These are phyloP conservation scores for Oryzias celebensis DNA, from an alignment of 2,113 vertebrate species.

Conservation along the genomic window DNA sequence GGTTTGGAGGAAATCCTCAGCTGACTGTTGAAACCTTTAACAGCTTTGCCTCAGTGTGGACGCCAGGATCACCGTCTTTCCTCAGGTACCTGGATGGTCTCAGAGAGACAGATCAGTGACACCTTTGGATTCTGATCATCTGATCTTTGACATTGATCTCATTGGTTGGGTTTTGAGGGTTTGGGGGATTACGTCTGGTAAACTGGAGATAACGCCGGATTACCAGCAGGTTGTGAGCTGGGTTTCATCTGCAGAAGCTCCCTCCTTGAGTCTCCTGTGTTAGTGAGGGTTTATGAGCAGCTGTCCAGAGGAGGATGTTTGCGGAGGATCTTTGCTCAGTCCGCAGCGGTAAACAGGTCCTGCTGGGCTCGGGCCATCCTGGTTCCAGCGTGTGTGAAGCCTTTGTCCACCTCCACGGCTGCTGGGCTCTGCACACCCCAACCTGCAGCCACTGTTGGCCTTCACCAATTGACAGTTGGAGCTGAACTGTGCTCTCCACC, in stretches of 20 bases:
- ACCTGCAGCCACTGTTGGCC: slow-evolving; percentile 70
- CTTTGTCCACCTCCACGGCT: slow-evolving; percentile 48
- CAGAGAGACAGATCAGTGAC: no score
- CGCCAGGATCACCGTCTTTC: no score
- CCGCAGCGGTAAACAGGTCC: slow-evolving; percentile 58
- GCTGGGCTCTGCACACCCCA: slow-evolving; percentile 40
- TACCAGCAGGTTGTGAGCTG: no score
- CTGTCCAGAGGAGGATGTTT: slow-evolving; percentile 68
- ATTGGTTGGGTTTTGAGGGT: no score
- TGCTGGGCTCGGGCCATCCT: slow-evolving; percentile 33
- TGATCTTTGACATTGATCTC: no score
- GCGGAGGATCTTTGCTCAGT: slow-evolving; percentile 67
- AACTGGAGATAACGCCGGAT: no score
- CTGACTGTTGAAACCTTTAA: no score
- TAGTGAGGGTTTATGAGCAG: slow-evolving; percentile 46
- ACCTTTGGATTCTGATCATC: no score
- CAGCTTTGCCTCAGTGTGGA: no score
- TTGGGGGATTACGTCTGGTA: no score
- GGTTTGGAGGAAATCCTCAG: no score
- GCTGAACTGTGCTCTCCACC: slow-evolving; percentile 62
- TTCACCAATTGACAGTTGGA: slow-evolving; percentile 68
- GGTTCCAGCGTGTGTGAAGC: slow-evolving; percentile 18
- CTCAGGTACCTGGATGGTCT: no score
- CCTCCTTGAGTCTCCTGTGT: not conserved
- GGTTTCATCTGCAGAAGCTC: not conserved